Base-by-base conservation (phyloP, 1,140 invertebrate genomes). In the Periplaneta americana region DNA sequence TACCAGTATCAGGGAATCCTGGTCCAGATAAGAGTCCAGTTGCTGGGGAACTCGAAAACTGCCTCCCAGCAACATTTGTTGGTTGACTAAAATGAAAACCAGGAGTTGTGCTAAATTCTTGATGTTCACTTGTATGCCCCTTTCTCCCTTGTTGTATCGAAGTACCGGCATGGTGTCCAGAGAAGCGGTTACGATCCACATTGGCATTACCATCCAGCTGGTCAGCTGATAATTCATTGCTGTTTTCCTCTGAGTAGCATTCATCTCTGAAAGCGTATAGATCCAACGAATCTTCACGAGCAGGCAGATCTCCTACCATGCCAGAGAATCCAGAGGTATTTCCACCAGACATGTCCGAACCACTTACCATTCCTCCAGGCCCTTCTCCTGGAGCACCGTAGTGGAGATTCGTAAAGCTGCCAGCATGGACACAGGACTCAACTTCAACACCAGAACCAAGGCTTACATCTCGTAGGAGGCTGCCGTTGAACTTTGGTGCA, bases 231-330 rank as follows among this genome's bases (percentile, higher is more conserved):
- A 80, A 88, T 88, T 15, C 87, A 83, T 34, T 87, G 39, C 87
- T 87, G 57, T 87, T 89, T 78, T 94, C 90, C 83, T 91, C 90
- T 2, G 91, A 90, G 85, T 94, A 95, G 81, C 93, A 92, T 81
- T 92, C 91, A 82, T 93, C 93, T 36, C 93, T 88, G 82, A 93
- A 92, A 18, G 91, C 89, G 84, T 93, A 94, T 75, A 94, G 87
- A 84, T 93, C 91, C 18, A 93, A 86, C 48, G 92, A 92, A 84
- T 93, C 92, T 82, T 93, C 92, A 39, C 91, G 85, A 6, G 89
- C 88, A 36, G 91, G 91, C 22, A 92, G 85, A 74, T 91, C 89
- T 28, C 79, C 79, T n/a, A 75, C 80, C 34, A 80, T 37, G 28
- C 66, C 66, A 17, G 80, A 34, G 57, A 80, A 80, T 22, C 66